Evolutionary conservation across 2,797 vertebrate genomes (phyloP), one percentile per base, ranked within the genome.

Genomic region (Phalloptychus januarius): DNA sequence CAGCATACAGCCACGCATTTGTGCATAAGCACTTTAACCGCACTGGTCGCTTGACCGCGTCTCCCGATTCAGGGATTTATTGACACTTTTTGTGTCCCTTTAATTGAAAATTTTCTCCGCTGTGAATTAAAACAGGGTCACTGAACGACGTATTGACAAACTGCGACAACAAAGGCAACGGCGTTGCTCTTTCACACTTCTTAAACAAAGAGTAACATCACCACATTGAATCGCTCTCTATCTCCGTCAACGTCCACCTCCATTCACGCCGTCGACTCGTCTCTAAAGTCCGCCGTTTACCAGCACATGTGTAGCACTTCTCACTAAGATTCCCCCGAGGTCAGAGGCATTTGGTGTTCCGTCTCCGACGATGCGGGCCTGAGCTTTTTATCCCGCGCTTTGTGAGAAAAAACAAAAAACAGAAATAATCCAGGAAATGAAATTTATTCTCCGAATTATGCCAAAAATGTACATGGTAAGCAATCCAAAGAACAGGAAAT

Each of bases 371-470:
- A 79, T 4, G 46, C 36, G 36, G 7, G 71, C 70, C 36, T 13
- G 33, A 74, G 40, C 54, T 65, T 31, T 67, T 74, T 48, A 36
- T 69, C 28, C 40, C 40, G 38, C 25, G 65, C 48, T 71, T 76
- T 36, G 48, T 67, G 48, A 52, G 48, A 3, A 23, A 69, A 71
- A 74, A 54, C n/a, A n/a, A 72, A 54, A 82, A 86, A 83, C 79
- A 71, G 72, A 88, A 78, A 46, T 63, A 46, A 87, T 80, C 75
- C 80, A 83, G 80, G 86, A 91, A 85, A 83, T 81, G 52, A 81
- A 81, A 58, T 54, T 72, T 38, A 70, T 79, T 83, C 46, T 79
- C 25, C 13, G 67, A 54, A 63, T 0, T 25, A 13, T 72, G 54
- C 77, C 67, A 77, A 74, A 76, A 80, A 75, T 38, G 28, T 70